Evolutionary conservation across 2,888 invertebrate species (phyloP), one percentile per base, ranked within the genome.

Genomic region (Rhamnusium bicolor): DNA sequence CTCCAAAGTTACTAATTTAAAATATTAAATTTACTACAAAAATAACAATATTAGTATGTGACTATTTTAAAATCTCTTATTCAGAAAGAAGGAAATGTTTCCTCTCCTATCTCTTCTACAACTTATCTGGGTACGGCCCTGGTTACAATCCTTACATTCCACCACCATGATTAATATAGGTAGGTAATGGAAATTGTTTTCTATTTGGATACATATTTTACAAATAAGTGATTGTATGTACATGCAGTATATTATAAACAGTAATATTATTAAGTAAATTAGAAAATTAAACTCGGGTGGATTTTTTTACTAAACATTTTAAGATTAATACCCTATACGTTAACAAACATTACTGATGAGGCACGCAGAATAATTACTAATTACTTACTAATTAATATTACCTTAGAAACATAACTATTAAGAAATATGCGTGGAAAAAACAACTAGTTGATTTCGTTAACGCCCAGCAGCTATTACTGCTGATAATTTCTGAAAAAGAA

Each of bases 401-500:
- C 75, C 75, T 75, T 61, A 71, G 14, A 47, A 69, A 69, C 32
- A 73, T 32, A 14, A 29, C 21, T 32, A 24, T 29, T n/a, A 53
- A 29, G 8, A 61, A 32, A 14, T 49, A 49, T 27, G 56, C 19
- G 2, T 61, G 51, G 18, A 60, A 14, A 19, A 58, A 51, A 58
- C 16, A 12, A 21, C 19, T 32, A 2, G 14, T 51, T 32, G 66
- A 60, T 4, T 7, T 18, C 7, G 12, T 32, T 1, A 40, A n/a
- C 7, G 12, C n/a, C 16, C 56, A 56, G 40, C 65, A 27, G 24
- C 66, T 29, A 24, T 51, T 60, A 54, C 63, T 75, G n/a, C 68
- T 71, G 29, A 71, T 71, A 19, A 75, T 72, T 72, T 75, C 74
- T 75, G 72, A 21, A 75, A 75, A 53, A 60, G n/a, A 54, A 27